Base-by-base conservation (phyloP, 2,888 invertebrate genomes). In the Exocentrus adspersus region DNA sequence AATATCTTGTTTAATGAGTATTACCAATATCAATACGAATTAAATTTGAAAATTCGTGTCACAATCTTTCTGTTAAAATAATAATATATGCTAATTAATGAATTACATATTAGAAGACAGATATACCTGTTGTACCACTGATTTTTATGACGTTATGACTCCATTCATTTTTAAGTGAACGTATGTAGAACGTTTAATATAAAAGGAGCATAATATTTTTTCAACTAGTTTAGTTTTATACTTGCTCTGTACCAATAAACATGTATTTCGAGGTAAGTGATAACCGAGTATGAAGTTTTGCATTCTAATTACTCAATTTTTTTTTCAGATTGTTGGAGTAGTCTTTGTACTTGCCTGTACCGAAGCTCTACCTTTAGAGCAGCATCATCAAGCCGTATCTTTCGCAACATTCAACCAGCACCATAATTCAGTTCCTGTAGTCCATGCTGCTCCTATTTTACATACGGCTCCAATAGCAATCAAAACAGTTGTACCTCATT, bases 371-470 rank as follows among this genome's bases (percentile, higher is more conserved):
- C 70, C 37, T 12, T 3, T 37, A 12, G 37, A 71, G 20, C 64
- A 68, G 12, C 66, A 70, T 17, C 60, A 71, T 21, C 67, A 70
- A 24, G 59, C 75, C 45, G 72, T 72, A 5, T 76, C 76, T 1
- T 75, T 63, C 30, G 61, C 67, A 9, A 61, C 65, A 7, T 69
- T 73, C 58, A 74, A 74, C 14, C 62, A 74, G 19, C 70, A 73
- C 59, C 72, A 74, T 51, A 70, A 70, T 51, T 62, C 67, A 1
- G 57, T 71, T 7, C 56, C 64, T 43, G 56, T 41, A 21, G 60
- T 60, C 41, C 50, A 19, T 48, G 41, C 16, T 9, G 50, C 57
- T 56, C 37, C 37, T 60, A 45, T n/a, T n/a, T n/a, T 37, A 0
- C 37, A 37, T 37, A 42, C 45, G 7, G 60, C 66, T 19, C 62